phyloP scores from a whole-genome alignment of 2,113 vertebrate species.

The Haliaeetus leucogaster region DNA sequence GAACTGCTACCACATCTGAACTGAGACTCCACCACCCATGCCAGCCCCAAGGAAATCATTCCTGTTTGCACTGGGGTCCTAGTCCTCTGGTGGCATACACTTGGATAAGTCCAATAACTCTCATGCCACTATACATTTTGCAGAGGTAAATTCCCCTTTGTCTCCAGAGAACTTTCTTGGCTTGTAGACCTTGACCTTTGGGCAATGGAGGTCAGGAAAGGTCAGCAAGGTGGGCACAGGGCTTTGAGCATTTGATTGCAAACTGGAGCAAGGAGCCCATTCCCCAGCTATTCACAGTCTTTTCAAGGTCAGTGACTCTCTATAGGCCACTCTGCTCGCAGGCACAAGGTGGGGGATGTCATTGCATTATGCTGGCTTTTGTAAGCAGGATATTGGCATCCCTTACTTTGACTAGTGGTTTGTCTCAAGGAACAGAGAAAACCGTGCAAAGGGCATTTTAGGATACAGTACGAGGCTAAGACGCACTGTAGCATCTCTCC shows the following conservation, averaged over 20 bases:
- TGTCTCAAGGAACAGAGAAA: not conserved
- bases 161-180: not conserved
- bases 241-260: not conserved
- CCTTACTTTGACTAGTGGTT: not conserved
- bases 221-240: not conserved
- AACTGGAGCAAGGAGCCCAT: not conserved
- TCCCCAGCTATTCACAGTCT: not conserved
- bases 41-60: not conserved
- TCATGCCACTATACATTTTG: rapidly evolving
- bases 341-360: not conserved
- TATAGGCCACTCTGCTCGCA: not conserved
- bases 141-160: not conserved
- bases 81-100: not conserved
- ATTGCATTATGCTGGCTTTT: rapidly evolving
- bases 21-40: not conserved
- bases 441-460: not conserved
- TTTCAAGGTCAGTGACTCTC: not conserved
- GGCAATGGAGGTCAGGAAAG: not conserved
- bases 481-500: not conserved
- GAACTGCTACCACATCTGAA: not conserved
- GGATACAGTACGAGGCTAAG: not conserved
- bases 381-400: not conserved
- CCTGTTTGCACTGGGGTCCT: not conserved
- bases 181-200: not conserved
- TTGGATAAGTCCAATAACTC: not conserved